These are phyloP conservation scores for Okapia johnstoni DNA, from an alignment of 2,113 vertebrate genomes.

Conservation along the genomic window DNA sequence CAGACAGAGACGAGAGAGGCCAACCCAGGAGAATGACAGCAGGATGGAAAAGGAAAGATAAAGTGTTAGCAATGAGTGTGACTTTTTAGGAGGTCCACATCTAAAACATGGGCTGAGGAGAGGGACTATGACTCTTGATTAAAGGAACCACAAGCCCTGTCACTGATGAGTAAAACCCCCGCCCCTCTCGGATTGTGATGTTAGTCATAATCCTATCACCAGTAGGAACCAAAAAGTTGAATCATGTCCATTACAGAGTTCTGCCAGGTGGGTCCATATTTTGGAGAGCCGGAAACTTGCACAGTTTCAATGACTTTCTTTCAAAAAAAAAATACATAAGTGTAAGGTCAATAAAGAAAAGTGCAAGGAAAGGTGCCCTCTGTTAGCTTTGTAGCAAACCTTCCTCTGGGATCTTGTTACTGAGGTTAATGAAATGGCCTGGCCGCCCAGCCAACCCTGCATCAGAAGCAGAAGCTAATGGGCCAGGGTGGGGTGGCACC, in stretches of 20 bases:
- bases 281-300: neutral
- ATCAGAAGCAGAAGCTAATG: rapidly evolving
- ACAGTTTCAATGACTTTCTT: neutral
- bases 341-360: neutral
- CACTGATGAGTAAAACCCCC: neutral
- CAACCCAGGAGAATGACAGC: neutral
- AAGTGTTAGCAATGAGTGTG: neutral
- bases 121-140: neutral
- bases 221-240: neutral
- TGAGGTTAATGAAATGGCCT: neutral
- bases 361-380: neutral
- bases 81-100: neutral
- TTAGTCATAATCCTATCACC: neutral
- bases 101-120: neutral
- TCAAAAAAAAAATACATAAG: neutral
- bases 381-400: neutral
- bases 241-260: no score
- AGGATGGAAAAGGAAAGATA: neutral
- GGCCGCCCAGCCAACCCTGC: neutral
- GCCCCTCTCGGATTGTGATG: rapidly evolving
- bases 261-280: neutral
- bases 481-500: rapidly evolving
- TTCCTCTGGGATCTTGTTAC: neutral
- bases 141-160: neutral
- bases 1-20: neutral